Evolutionary conservation across 2,797 vertebrate species (phyloP), one percentile per base, ranked within the genome.

Genomic region (Amblyopsis hoosieri): DNA sequence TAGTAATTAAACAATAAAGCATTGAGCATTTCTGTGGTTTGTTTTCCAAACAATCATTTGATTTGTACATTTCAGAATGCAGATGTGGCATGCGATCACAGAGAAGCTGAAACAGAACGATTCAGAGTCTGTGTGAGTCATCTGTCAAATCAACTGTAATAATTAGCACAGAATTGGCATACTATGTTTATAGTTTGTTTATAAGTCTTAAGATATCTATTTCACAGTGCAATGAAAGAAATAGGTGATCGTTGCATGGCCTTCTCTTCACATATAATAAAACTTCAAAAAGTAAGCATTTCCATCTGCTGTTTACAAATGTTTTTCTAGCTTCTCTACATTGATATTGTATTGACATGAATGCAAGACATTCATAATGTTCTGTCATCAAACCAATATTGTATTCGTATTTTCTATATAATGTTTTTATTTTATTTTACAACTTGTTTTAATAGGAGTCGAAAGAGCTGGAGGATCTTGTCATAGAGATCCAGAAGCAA

Each of bases 401-500:
- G 23, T 29, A 4, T 13, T 54, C 12, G 1, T 9, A 14, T 54
- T 54, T 49, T 37, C 37, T 8, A 14, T 17, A 37, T 12, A 33
- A 57, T 17, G 17, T 19, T 47, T 1, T 45, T 12, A 37, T 12
- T 55, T 15, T 56, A 51, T 2, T 45, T 8, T 50, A 46, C n/a
- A 58, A 2, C 2, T 1, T 23, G 2, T 7, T 76, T 56, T 8
- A 57, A 66, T 74, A 94, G 93, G 91, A 93, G 76, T 85, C 84
- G 2, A 81, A 76, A 79, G 66, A 75, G 60, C 84, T 93, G 72
- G 87, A 93, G 76, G 89, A 90, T 65, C 85, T 92, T 80, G 87
- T 93, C 67, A 88, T 83, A 76, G 78, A 89, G 57, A 68, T 89
- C 54, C 91, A 92, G 74, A 93, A 93, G 75, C 75, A 89, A 47